Evolutionary conservation across 2,797 vertebrate species (phyloP).

Genomic region (Chaetophractus vellerosus): DNA sequence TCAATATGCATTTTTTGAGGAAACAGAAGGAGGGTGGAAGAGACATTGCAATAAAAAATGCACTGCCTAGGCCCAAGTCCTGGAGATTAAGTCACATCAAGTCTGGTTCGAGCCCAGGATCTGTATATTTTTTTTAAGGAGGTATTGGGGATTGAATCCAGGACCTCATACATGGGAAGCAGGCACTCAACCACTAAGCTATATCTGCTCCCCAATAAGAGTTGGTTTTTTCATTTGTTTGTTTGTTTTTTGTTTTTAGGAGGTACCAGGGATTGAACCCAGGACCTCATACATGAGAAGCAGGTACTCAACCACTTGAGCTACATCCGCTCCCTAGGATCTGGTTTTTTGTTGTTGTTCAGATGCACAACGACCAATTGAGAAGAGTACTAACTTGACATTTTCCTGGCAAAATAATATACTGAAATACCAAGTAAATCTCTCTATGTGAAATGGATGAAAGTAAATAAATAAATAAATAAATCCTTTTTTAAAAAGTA

Average conservation of each 20-base stretch:
- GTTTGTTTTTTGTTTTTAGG: no score
- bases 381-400: constrained; percentile 51
- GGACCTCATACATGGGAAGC: no score
- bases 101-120: background rate
- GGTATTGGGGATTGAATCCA: background rate
- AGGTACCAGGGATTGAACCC: no score
- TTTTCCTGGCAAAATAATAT: constrained; percentile 73
- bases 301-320: no score
- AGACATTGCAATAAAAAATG: background rate
- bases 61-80: background rate
- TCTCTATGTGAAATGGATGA: background rate
- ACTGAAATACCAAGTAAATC: constrained; percentile 46
- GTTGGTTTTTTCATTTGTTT: no score
- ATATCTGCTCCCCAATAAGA: no score
- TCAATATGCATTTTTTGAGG: background rate
- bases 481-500: no score
- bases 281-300: no score
- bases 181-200: no score
- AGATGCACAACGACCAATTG: background rate
- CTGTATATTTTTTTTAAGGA: no score
- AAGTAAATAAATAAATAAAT: no score
- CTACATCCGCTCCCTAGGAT: background rate
- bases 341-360: background rate
- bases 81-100: background rate
- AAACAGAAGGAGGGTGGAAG: background rate